phyloP scores from a whole-genome alignment of 2,888 invertebrate genomes.

The Acholoe squamosa region DNA sequence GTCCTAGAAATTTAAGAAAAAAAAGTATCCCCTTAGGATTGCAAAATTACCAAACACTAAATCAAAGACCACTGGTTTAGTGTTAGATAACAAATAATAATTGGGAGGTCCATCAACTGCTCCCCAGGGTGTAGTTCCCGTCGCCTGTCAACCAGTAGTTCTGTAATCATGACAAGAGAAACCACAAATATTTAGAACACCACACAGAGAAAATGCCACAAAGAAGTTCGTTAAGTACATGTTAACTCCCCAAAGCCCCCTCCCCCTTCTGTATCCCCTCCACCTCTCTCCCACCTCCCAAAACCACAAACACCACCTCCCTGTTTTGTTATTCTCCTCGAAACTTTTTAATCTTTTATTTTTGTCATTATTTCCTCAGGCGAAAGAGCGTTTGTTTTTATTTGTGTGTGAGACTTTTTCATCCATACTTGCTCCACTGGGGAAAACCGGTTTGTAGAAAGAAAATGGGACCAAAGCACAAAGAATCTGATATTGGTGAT shows the following conservation, averaged over 20 bases:
- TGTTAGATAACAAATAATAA: background rate
- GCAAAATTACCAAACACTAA: no score
- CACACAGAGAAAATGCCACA: background rate
- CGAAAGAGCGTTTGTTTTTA: no score
- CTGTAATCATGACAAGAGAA: conserved; percentile 21
- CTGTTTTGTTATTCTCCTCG: conserved; percentile 3
- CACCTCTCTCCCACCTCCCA: no score
- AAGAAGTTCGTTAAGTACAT: conserved; percentile 16
- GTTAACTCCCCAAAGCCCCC: background rate
- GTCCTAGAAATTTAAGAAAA: background rate
- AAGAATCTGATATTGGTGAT: no score
- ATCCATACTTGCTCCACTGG: no score
- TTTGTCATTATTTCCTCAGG: no score
- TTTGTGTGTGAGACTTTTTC: no score
- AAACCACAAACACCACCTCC: background rate
- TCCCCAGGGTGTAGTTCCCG: background rate
- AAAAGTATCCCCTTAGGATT: background rate
- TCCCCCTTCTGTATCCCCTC: background rate
- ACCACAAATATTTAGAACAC: conserved; percentile 19
- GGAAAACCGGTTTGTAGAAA: no score
- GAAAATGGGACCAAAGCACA: no score
- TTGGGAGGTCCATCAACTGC: background rate
- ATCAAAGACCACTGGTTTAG: background rate
- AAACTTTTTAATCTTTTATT: background rate
- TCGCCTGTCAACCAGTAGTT: conserved; percentile 18